phyloP scores from a whole-genome alignment of 2,888 invertebrate species.

The Pseudococcus longispinus region DNA sequence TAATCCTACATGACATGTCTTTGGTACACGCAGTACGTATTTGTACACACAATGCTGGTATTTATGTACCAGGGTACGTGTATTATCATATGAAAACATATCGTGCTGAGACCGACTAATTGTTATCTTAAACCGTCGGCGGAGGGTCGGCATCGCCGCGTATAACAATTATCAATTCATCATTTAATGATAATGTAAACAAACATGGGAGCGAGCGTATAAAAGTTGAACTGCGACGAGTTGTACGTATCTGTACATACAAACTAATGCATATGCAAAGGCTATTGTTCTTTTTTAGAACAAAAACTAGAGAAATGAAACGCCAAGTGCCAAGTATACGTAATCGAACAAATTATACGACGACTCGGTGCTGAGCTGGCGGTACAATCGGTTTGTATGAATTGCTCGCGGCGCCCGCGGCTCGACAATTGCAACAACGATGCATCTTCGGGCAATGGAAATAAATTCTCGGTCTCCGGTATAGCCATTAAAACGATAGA shows the following conservation, averaged over 20 bases:
- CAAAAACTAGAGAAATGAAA: not conserved
- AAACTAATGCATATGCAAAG: slow-evolving; percentile 14
- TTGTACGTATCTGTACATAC: not conserved
- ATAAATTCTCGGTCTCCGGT: not conserved
- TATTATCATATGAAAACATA: slow-evolving; percentile 31
- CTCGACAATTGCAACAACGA: not conserved
- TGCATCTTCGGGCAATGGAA: not conserved
- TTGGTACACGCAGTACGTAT: not conserved
- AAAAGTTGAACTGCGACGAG: not conserved
- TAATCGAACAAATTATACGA: slow-evolving; percentile 17
- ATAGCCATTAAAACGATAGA: not conserved
- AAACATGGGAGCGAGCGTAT: not conserved
- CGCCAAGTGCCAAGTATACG: not conserved
- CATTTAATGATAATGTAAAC: slow-evolving; percentile 22
- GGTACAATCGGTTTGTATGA: too few relatives aligned
- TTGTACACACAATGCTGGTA: not conserved
- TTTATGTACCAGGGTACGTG: not conserved
- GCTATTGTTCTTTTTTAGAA: not conserved
- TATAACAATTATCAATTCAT: slow-evolving; percentile 30
- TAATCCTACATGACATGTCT: slow-evolving; percentile 19
- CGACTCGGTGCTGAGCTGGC: too few relatives aligned
- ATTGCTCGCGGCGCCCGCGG: too few relatives aligned
- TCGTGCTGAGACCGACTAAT: slow-evolving; percentile 23
- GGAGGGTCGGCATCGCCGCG: not conserved
- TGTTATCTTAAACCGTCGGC: not conserved